A percentile compares a stretch with the other conserved stretches of the same genome.
Conservation (phyloP, 2,888 invertebrate genomes). For the Arrhopalites spinosus region DNA sequence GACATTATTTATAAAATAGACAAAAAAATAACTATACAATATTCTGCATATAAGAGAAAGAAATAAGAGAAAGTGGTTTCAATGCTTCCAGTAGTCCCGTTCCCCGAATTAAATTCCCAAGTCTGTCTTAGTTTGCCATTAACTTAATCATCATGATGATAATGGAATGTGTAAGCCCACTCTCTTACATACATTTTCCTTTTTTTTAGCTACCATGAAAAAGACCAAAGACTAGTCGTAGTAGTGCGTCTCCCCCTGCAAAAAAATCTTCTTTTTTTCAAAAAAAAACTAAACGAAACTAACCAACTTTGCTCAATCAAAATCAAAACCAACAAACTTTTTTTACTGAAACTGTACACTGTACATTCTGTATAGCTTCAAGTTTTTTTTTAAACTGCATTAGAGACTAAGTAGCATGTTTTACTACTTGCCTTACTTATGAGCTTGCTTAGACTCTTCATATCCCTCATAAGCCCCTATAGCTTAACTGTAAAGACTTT, state of each 20-base stretch:
- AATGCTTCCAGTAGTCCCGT: no score
- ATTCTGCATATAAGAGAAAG: no score
- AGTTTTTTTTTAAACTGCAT: background rate
- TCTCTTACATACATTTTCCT: no score
- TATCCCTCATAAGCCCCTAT: background rate
- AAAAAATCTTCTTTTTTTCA: background rate
- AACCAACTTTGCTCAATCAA: background rate
- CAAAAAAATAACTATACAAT: background rate
- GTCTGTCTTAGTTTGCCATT: no score
- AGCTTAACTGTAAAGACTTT: background rate
- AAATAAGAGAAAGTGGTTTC: no score
- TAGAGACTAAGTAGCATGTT: no score
- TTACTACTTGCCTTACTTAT: no score
- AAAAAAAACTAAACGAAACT: background rate
- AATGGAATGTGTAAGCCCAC: background rate
- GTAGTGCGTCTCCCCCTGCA: background rate
- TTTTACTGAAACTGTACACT: background rate
- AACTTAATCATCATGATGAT: background rate
- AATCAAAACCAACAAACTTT: background rate
- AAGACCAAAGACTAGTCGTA: no score
- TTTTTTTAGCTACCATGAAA: no score
- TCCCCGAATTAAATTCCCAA: no score
- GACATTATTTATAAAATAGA: background rate
- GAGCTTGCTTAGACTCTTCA: background rate
- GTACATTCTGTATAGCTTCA: background rate